Percentiles rank a stretch among this genome's conserved stretches.
Evolutionary conservation across 2,888 invertebrate species (phyloP).

Genomic region (Actias luna): DNA sequence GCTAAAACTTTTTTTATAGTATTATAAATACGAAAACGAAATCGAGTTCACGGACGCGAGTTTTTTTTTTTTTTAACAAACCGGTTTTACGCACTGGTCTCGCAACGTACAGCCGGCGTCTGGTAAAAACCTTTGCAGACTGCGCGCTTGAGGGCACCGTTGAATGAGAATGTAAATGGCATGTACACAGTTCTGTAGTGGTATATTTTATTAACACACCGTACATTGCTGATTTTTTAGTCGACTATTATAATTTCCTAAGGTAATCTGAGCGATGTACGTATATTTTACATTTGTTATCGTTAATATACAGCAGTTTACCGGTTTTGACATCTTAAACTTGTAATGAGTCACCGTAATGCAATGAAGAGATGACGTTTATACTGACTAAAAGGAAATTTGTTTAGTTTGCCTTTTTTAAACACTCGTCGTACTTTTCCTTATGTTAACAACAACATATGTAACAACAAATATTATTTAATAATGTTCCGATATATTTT

Average conservation of each 20-base stretch:
- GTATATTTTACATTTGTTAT: neutral
- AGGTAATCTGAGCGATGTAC: neutral
- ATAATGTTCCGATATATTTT: no score
- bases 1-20: slow-evolving; percentile 33
- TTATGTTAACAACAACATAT: neutral
- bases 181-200: neutral
- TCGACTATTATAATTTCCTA: neutral
- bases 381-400: neutral
- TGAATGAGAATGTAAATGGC: slow-evolving; percentile 6
- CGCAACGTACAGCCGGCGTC: slow-evolving; percentile 56
- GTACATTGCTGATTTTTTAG: slow-evolving; percentile 12
- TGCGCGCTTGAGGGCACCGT: slow-evolving; percentile 45
- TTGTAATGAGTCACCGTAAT: neutral
- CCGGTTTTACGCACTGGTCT: slow-evolving; percentile 46
- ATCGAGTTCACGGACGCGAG: slow-evolving; percentile 34
- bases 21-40: slow-evolving; percentile 19
- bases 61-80: slow-evolving; percentile 50
- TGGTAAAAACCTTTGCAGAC: slow-evolving; percentile 61
- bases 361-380: slow-evolving; percentile 3
- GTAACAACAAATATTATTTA: no score
- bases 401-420: neutral
- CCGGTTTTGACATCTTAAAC: neutral
- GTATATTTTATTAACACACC: slow-evolving; percentile 7
- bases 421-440: neutral
- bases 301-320: neutral